These are phyloP conservation scores for Scalopus aquaticus DNA, from an alignment of 2,113 vertebrate species.

Conservation along the genomic window DNA sequence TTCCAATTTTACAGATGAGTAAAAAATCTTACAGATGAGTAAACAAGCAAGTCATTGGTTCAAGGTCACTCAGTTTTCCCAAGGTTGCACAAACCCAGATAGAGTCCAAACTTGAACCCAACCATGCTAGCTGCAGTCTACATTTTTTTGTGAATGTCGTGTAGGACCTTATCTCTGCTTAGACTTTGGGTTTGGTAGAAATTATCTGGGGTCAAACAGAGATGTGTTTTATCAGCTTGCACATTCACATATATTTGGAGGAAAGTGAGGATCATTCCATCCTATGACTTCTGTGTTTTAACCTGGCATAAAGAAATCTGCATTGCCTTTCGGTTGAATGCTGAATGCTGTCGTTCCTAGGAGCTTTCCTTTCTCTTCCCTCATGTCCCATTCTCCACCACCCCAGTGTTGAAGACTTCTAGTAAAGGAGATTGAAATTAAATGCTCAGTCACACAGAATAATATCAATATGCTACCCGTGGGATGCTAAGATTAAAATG, in stretches of 20 bases:
- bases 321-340: not conserved
- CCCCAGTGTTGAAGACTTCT: not conserved
- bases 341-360: not conserved
- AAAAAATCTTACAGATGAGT: not conserved
- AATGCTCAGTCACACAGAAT: not conserved
- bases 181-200: not conserved
- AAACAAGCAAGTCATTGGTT: not conserved
- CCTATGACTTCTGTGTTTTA: not conserved
- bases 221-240: not conserved
- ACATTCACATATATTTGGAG: not conserved
- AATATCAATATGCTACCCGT: not conserved
- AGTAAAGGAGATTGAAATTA: not conserved
- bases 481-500: not conserved
- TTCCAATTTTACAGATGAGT: not conserved
- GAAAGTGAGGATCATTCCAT: not conserved
- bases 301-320: not conserved
- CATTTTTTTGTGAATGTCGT: not conserved
- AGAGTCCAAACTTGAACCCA: not conserved
- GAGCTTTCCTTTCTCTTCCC: not conserved
- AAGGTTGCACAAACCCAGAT: not conserved
- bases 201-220: not conserved
- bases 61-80: not conserved
- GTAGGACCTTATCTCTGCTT: not conserved
- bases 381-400: not conserved
- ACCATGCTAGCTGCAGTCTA: not conserved